Evolutionary conservation across 2,888 invertebrate genomes (phyloP).

Genomic region (Ennomos fuscantarius): DNA sequence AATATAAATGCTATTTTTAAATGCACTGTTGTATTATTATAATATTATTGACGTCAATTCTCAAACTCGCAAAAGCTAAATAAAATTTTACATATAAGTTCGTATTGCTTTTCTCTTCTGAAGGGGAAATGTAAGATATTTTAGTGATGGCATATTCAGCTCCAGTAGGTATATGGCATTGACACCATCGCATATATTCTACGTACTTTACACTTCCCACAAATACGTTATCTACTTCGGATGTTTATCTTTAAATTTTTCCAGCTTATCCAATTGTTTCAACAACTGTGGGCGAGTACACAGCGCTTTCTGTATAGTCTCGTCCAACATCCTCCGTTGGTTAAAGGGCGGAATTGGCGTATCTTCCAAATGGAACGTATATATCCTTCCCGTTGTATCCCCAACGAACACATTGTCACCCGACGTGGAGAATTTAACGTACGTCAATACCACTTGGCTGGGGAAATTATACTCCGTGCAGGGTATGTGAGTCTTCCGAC

Average conservation of each 20-base stretch:
- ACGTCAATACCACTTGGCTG: conserved; percentile 71
- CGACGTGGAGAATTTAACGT: conserved; percentile 86
- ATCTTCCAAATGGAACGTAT: conserved; percentile 89
- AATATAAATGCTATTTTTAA: no score
- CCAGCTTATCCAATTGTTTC: conserved; percentile 86
- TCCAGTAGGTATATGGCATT: background rate
- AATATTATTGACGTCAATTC: no score
- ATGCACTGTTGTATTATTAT: no score
- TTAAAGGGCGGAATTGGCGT: conserved; percentile 91
- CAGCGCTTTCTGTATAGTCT: conserved; percentile 87
- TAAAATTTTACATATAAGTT: no score
- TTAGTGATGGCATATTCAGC: conserved; percentile 6
- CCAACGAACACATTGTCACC: conserved; percentile 89
- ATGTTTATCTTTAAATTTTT: conserved; percentile 49
- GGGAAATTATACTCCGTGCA: conserved; percentile 85
- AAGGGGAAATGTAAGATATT: no score
- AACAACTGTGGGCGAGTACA: conserved; percentile 87
- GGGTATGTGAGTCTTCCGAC: conserved; percentile 89
- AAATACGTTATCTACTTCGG: background rate
- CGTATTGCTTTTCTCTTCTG: no score
- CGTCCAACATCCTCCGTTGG: conserved; percentile 87
- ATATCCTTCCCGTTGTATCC: conserved; percentile 87
- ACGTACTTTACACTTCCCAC: no score
- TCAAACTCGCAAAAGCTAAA: no score
- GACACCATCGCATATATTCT: no score